Conservation (phyloP, 1,140 invertebrate genomes). For the Theocolax elegans region DNA sequence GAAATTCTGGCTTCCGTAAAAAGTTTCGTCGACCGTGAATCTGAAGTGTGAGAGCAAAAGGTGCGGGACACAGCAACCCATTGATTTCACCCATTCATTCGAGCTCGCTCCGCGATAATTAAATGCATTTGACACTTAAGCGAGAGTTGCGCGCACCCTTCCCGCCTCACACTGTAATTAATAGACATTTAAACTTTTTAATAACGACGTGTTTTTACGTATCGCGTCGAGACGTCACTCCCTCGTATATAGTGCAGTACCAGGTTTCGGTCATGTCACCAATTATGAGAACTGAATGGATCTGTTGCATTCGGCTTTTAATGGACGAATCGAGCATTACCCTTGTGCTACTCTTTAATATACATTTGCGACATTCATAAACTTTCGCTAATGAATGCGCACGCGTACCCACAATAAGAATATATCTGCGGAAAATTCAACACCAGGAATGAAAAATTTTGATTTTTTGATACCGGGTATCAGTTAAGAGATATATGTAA, state of each 20-base stretch:
- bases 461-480: not conserved
- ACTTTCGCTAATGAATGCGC: constrained; percentile 54
- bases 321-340: constrained; percentile 55
- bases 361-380: constrained; percentile 49
- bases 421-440: constrained; percentile 11
- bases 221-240: constrained; percentile 39
- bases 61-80: constrained; percentile 47
- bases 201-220: constrained; percentile 62
- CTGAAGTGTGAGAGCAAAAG: constrained; percentile 40
- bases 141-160: constrained; percentile 50
- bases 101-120: constrained; percentile 55
- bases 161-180: constrained; percentile 53
- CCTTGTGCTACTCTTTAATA: constrained; percentile 44
- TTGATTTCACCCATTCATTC: constrained; percentile 62
- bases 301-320: constrained; percentile 63
- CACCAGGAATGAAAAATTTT: not conserved
- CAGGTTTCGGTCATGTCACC: constrained; percentile 10
- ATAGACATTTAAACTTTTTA: constrained; percentile 66
- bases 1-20: constrained; percentile 61
- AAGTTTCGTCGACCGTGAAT: constrained; percentile 48
- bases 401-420: constrained; percentile 11
- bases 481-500: not conserved
- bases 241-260: constrained; percentile 38
- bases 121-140: constrained; percentile 61
- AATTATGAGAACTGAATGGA: constrained; percentile 61